Evolutionary conservation across 1,140 invertebrate species (phyloP), one percentile per base, ranked within the genome.

Genomic region (Drosophila pruinosa): DNA sequence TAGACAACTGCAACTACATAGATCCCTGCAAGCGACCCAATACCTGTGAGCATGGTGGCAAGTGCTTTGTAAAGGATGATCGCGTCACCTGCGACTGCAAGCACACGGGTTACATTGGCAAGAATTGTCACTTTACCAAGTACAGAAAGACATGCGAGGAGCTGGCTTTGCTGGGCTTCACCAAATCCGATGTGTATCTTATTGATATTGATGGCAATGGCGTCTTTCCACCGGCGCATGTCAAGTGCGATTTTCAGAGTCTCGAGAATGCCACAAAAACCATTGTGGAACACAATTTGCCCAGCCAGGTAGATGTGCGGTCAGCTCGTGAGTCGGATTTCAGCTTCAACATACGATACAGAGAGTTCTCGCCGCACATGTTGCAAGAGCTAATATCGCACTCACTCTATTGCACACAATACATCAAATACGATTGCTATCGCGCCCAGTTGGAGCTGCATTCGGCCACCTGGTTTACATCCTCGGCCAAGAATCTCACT

Each of bases 131-230:
- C 90, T 99, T 98, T 86, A 95, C 97, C 6, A 94, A 95, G 53
- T 97, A 97, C 85, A 94, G 96, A 63, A 96, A 97, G 89, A 98
- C 97, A 0, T 99, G 97, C 90, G 97, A 98, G 92, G 97, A 98
- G 88, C 90, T 98, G 41, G 97, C 97, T 7, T 92, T 98, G 2
- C 91, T 98, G 3, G 95, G 95, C 17, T 96, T 96, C 78, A 97
- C 95, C 0, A 94, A 97, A 79, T 96, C 97, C 34, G 97, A 97
- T 73, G 96, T 98, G 0, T 98, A 98, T 86, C 93, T 95, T 22
- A 97, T 98, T 64, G 97, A 98, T 81, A 97, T 98, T 57, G 97
- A 99, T 91, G 97, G 97, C 1, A 97, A 98, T 90, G 97, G 97
- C 0, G 94, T 95, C 54, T 97, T 97, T 81, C 96, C 97, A 19